These are phyloP conservation scores for Zaprionus lachaisei DNA, from an alignment of 1,140 invertebrate genomes.

Conservation along the genomic window DNA sequence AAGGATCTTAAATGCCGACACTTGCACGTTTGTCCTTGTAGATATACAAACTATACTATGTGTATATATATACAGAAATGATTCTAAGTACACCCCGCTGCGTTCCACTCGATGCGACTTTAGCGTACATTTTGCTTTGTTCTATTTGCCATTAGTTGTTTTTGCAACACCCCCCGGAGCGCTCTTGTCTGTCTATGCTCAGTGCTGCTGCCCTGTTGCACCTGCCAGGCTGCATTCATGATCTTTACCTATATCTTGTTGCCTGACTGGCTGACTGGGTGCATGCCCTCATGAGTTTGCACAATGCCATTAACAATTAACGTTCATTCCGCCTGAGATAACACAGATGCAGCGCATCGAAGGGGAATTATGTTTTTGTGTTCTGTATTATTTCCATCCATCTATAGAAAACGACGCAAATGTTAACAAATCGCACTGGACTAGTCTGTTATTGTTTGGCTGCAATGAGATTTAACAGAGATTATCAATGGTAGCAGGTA, in stretches of 20 bases:
- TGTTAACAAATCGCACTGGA: constrained; percentile 25
- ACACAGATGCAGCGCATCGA: constrained; percentile 33
- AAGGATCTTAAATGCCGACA: constrained; percentile 60
- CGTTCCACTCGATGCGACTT: constrained; percentile 53
- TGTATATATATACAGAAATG: neutral
- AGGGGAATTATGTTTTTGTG: neutral
- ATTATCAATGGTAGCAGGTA: constrained; percentile 34
- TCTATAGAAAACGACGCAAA: constrained; percentile 22
- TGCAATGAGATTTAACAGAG: constrained; percentile 35
- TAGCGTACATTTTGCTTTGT: constrained; percentile 37
- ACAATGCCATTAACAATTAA: constrained; percentile 63
- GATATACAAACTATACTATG: neutral
- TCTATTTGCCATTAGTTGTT: constrained; percentile 40
- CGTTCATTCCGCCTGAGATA: constrained; percentile 46
- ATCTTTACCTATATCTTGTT: constrained; percentile 47
- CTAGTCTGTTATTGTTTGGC: constrained; percentile 14
- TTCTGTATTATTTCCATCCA: constrained; percentile 9
- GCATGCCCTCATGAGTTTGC: constrained; percentile 61
- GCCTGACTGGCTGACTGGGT: neutral
- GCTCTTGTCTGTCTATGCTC: constrained; percentile 31
- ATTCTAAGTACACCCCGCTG: constrained; percentile 6
- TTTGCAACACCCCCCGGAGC: constrained; percentile 49
- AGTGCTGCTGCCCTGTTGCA: neutral
- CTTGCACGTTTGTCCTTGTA: constrained; percentile 57
- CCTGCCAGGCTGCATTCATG: constrained; percentile 49